Evolutionary conservation across 53 echinoderm and acorn worm species (phyloP), one percentile per base, ranked within the genome.

Genomic region (Holothuria leucospilota): DNA sequence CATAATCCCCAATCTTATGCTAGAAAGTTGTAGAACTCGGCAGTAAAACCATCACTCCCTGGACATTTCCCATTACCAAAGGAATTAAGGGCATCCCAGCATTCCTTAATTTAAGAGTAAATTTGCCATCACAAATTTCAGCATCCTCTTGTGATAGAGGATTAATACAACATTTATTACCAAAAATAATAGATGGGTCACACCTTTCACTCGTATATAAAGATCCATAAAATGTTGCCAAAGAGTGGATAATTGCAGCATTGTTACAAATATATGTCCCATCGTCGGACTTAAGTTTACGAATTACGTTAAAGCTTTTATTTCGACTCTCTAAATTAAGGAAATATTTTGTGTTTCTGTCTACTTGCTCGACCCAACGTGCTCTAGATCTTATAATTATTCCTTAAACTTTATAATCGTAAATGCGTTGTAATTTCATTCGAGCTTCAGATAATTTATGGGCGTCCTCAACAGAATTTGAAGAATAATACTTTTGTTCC

Each of bases 351-450:
- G n/a, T n/a, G n/a, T n/a, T n/a, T n/a, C n/a, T n/a, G n/a, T n/a
- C n/a, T n/a, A n/a, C n/a, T n/a, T n/a, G n/a, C n/a, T n/a, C n/a
- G n/a, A n/a, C n/a, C n/a, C n/a, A n/a, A n/a, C n/a, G n/a, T n/a
- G n/a, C n/a, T n/a, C n/a, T n/a, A n/a, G n/a, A n/a, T n/a, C n/a
- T n/a, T n/a, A n/a, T n/a, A 20, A 85, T 69, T 25, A 85, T 65
- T 8, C 85, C 85, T 42, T 65, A 26, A n/a, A 85, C 24, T 51
- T 51, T 65, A 34, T 68, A 51, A 18, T 85, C 49, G 18, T 69
- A 51, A 29, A 85, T 68, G 20, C 70, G n/a, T n/a, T n/a, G n/a
- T n/a, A n/a, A n/a, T n/a, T n/a, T n/a, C n/a, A n/a, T n/a, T n/a
- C n/a, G n/a, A 9, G 39, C 42, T 20, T 13, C 8, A 1, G 66